Evolutionary conservation across 1,140 invertebrate species (phyloP).

Genomic region (Drosophila arawakana): DNA sequence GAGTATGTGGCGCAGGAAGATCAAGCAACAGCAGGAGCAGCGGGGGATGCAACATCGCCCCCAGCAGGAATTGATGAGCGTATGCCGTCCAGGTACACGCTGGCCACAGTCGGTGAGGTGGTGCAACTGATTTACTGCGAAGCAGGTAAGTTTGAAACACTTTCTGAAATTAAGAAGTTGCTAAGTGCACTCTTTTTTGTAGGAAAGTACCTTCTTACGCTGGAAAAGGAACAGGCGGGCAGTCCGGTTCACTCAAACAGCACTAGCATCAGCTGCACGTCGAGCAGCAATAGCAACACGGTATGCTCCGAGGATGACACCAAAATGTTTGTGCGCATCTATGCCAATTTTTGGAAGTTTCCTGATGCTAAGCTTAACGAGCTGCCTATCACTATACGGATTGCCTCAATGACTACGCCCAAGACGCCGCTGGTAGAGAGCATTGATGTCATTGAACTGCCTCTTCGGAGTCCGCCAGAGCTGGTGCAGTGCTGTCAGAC

Average conservation of each 20-base stretch:
- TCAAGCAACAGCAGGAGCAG: background rate
- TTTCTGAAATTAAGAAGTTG: background rate
- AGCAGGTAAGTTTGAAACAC: constrained; percentile 52
- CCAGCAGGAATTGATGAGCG: constrained; percentile 52
- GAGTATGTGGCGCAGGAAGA: constrained; percentile 30
- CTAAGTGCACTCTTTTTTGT: background rate
- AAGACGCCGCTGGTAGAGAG: constrained; percentile 78
- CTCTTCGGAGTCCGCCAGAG: constrained; percentile 76
- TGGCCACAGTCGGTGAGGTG: constrained; percentile 80
- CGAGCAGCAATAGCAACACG: constrained; percentile 77
- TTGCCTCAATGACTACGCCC: constrained; percentile 82
- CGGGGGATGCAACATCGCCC: constrained; percentile 15
- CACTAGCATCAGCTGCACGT: constrained; percentile 80
- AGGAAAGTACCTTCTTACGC: constrained; percentile 78
- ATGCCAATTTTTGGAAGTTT: constrained; percentile 83
- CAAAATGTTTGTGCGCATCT: constrained; percentile 83
- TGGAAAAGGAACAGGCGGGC: constrained; percentile 78
- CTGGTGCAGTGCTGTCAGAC: constrained; percentile 79
- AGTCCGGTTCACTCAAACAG: constrained; percentile 76
- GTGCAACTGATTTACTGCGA: constrained; percentile 81
- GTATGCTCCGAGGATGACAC: constrained; percentile 78
- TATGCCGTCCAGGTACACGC: constrained; percentile 61
- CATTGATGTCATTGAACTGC: constrained; percentile 80
- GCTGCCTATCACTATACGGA: constrained; percentile 78
- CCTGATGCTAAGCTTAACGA: constrained; percentile 75